Evolutionary conservation across 2,113 vertebrate species (phyloP), one percentile per base, ranked within the genome.

Genomic region (Caretta caretta): DNA sequence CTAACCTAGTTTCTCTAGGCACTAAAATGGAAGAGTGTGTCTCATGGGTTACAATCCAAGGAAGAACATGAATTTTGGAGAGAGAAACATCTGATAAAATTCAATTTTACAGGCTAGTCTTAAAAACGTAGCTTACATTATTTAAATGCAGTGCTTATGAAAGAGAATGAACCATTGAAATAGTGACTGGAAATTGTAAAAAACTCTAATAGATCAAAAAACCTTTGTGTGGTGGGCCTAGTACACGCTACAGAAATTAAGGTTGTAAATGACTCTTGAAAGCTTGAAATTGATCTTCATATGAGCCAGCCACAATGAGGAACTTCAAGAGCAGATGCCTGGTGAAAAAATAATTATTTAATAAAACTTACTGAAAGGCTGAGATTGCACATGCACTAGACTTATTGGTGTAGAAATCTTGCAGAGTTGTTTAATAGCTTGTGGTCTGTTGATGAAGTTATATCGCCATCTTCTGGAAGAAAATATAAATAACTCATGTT

Each of bases 381-480:
- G 19, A 2, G 9, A 88, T 7, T 81, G 48, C n/a, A 79, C 85
- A 57, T 0, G 8, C 1, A 1, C 7, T 4, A 20, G 2, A 7
- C 12, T 76, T 1, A 4, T 0, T 25, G 2, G 3, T 0, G 4
- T 31, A 72, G 65, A 57, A 85, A 54, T 14, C 27, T 2, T 8
- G 13, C 50, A 1, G 22, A 4, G 1, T 42, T 4, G 11, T 12
- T 31, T 10, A 0, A 0, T 3, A 19, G 6, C 25, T 76, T n/a
- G 89, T 24, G 8, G 6, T 25, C 72, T 50, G 96, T 98, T 94
- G 89, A 72, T 96, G 94, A 90, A 88, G 92, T 84, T 97, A 87
- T 97, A 78, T 83, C 85, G 96, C 98, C 98, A 98, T 92, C 98
- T 98, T 92, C 98, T 98, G 98, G 98, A 94, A 95, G 35, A 65